Evolutionary conservation across 2,888 invertebrate species (phyloP).

Genomic region (Pristionchus entomophagus): DNA sequence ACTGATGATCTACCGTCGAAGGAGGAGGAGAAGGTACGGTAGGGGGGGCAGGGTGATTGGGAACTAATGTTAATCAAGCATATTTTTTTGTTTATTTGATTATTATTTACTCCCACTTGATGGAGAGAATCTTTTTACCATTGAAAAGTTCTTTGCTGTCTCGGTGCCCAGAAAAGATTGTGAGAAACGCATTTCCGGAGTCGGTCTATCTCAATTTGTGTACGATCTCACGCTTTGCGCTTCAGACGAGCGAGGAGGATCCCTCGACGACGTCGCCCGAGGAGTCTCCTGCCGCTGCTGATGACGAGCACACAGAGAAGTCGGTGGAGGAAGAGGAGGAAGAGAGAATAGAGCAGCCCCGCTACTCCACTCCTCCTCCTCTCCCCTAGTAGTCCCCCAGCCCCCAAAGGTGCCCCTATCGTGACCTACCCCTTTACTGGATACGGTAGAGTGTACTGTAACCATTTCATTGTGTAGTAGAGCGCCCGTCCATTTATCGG

Average conservation of each 20-base stretch:
- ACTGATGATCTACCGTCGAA: not conserved
- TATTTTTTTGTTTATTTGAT: too few relatives aligned
- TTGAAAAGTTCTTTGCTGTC: too few relatives aligned
- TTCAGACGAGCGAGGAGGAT: not conserved
- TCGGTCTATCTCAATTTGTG: too few relatives aligned
- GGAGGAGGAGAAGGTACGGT: not conserved
- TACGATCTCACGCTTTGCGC: too few relatives aligned
- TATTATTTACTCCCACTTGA: too few relatives aligned
- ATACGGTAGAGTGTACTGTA: not conserved
- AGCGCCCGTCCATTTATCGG: not conserved
- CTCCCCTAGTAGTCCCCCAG: not conserved
- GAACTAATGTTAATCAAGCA: not conserved
- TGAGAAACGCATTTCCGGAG: too few relatives aligned
- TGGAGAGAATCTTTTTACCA: too few relatives aligned
- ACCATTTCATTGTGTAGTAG: not conserved
- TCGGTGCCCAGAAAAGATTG: too few relatives aligned
- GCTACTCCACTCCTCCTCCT: too few relatives aligned
- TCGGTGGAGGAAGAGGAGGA: not conserved
- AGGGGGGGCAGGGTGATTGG: too few relatives aligned
- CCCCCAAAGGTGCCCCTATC: not conserved
- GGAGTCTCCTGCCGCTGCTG: not conserved
- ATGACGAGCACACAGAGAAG: not conserved
- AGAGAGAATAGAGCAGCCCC: too few relatives aligned
- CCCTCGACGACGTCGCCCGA: not conserved
- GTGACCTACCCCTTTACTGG: not conserved